phyloP scores from a whole-genome alignment of 1,140 invertebrate genomes.

The Limonius californicus region DNA sequence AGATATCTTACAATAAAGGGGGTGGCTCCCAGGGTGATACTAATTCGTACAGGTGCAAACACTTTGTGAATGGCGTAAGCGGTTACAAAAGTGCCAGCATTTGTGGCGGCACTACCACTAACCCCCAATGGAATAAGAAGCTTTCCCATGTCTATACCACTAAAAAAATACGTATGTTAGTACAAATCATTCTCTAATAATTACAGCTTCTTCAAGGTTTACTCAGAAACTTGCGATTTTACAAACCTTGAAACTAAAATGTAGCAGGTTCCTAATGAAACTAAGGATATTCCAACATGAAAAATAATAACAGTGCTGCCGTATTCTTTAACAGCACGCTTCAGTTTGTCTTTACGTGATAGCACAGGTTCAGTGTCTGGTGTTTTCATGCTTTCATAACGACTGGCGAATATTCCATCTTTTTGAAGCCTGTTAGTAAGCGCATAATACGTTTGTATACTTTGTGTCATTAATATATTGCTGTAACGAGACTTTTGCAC shows the following conservation, averaged over 20 bases:
- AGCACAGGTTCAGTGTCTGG: not conserved
- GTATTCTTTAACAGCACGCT: conserved; percentile 81
- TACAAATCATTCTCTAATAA: not conserved
- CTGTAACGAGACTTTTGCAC: not conserved
- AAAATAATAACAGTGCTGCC: conserved; percentile 84
- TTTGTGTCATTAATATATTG: no score
- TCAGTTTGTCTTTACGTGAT: conserved; percentile 50
- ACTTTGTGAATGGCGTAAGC: conserved; percentile 91
- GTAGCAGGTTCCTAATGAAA: conserved; percentile 82
- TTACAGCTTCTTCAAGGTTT: no score
- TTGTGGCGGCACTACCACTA: conserved; percentile 55
- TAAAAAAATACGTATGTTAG: conserved; percentile 54
- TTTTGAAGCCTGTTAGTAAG: not conserved
- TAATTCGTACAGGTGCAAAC: conserved; percentile 81
- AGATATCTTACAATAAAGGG: conserved; percentile 88
- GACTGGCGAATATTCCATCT: not conserved
- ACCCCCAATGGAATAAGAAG: conserved; percentile 62
- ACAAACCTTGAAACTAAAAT: conserved; percentile 79
- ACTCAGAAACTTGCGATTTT: no score
- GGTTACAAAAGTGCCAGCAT: conserved; percentile 83
- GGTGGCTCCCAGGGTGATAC: conserved; percentile 70
- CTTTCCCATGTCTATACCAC: conserved; percentile 73
- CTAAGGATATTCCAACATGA: conserved; percentile 79
- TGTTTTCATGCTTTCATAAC: not conserved
- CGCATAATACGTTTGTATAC: not conserved